These are phyloP conservation scores for Sceliomorpha sp. DNA, from an alignment of 2,888 invertebrate species.

Conservation along the genomic window DNA sequence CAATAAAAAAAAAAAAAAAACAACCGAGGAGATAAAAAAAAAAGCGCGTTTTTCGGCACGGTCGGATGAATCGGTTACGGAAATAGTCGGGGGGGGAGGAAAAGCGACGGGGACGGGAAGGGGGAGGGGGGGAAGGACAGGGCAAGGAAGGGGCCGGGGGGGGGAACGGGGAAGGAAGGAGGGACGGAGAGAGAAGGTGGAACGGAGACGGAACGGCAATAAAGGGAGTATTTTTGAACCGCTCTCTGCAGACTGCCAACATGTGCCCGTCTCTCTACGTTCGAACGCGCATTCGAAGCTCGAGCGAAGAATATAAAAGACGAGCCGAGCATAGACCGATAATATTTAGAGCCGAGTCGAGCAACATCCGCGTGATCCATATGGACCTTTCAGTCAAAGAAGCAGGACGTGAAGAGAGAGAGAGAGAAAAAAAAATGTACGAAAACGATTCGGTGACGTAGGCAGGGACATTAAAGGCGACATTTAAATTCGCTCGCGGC, in stretches of 20 bases:
- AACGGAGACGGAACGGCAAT: slow-evolving; percentile 38
- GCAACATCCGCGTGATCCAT: slow-evolving; percentile 26
- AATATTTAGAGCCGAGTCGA: slow-evolving; percentile 42
- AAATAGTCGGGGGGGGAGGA: slow-evolving; percentile 51
- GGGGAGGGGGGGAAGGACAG: slow-evolving; percentile 11
- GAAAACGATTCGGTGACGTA: too few species aligned
- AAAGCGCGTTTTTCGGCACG: slow-evolving; percentile 37
- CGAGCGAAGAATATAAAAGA: slow-evolving; percentile 24
- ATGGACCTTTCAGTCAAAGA: slow-evolving; percentile 28
- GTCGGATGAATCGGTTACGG: slow-evolving; percentile 61
- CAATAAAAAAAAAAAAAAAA: too few species aligned
- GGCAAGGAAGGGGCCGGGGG: slow-evolving; percentile 24
- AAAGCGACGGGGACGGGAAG: slow-evolving; percentile 14
- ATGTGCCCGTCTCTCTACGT: too few species aligned
- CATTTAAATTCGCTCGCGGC: too few species aligned
- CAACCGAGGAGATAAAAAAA: slow-evolving; percentile 30
- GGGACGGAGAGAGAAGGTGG: slow-evolving; percentile 11
- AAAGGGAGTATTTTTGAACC: slow-evolving; percentile 53
- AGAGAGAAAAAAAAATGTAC: too few species aligned
- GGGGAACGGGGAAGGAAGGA: slow-evolving; percentile 32
- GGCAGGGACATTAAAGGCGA: too few species aligned
- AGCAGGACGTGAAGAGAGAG: slow-evolving; percentile 1
- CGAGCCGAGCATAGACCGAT: slow-evolving; percentile 26
- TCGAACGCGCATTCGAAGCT: too few species aligned
- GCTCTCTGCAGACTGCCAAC: slow-evolving; percentile 39